Conservation (phyloP, 1,140 invertebrate genomes). For the Dinoponera quadriceps region DNA sequence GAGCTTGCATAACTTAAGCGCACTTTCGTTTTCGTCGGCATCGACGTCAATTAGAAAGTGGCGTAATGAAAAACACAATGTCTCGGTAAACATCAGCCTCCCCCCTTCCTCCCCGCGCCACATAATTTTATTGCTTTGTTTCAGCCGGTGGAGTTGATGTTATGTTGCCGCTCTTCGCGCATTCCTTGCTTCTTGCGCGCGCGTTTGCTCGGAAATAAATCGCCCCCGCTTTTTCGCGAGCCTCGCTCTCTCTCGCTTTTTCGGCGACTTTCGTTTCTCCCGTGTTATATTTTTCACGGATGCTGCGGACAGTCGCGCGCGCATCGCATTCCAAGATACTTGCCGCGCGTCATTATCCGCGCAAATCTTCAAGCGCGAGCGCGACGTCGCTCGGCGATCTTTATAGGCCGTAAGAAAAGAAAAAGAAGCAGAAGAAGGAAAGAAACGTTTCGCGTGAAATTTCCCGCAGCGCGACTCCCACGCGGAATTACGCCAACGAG, state of each 20-base stretch:
- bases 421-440: no score
- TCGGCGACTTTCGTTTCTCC: background rate
- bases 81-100: conserved; percentile 38
- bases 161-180: conserved; percentile 26
- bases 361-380: no score
- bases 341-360: no score
- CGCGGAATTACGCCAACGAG: no score
- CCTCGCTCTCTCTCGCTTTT: no score
- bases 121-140: conserved; percentile 53
- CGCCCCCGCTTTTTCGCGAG: background rate
- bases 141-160: conserved; percentile 29
- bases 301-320: no score
- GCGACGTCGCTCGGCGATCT: no score
- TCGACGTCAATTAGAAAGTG: conserved; percentile 45
- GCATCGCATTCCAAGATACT: no score
- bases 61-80: conserved; percentile 40
- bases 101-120: no score
- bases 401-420: no score
- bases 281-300: background rate
- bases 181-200: background rate
- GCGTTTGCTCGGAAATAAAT: conserved; percentile 14
- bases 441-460: no score
- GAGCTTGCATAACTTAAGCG: conserved; percentile 34
- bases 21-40: conserved; percentile 43
- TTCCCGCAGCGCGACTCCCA: no score